Base-by-base conservation (phyloP, 2,113 vertebrate species). In the Eulemur macaco region DNA sequence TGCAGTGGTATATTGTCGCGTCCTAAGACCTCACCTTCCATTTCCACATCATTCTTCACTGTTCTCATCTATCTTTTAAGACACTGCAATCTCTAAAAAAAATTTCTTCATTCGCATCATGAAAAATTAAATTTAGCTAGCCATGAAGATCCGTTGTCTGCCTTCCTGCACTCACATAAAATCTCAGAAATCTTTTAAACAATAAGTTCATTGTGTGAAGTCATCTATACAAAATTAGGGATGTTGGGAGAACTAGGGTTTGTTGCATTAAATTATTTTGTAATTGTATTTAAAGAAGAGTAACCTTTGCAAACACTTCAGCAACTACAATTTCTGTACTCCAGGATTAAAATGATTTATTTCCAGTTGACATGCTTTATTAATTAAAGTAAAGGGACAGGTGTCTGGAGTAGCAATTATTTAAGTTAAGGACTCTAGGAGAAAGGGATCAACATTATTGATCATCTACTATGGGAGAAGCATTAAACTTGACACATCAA, bases 351-450 rank as follows among this genome's bases (percentile, higher is more conserved):
- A 71, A 80, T 84, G 23, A 85, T 77, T 81, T 86, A 60, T 89
- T 94, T 96, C 27, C 60, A 85, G 23, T 83, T 91, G 77, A 76
- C 45, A 50, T 56, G 8, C 20, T 74, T 96, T 95, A 86, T 91
- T 95, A 92, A 95, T 94, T 92, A 96, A 21, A 89, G 0, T 85
- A 31, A 95, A 29, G 64, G 6, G 74, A 78, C 12, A 17, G 71
- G 54, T 96, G 39, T 54, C 21, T 66, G 12, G 42, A 93, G 31
- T 78, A 83, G 20, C 81, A 63, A 60, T 90, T 91, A 94, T 31
- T 91, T 87, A 89, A 76, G 1, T 82, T 42, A 96, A 83, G 31
- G 63, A n/a, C 45, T 66, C 21, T 56, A 56, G 34, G 14, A 64
- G 56, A 95, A 87, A 34, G 31, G 1, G 14, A 77, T 37, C 13